These are phyloP conservation scores for Parasteatoda lunata DNA, from an alignment of 2,888 invertebrate genomes.

Conservation along the genomic window DNA sequence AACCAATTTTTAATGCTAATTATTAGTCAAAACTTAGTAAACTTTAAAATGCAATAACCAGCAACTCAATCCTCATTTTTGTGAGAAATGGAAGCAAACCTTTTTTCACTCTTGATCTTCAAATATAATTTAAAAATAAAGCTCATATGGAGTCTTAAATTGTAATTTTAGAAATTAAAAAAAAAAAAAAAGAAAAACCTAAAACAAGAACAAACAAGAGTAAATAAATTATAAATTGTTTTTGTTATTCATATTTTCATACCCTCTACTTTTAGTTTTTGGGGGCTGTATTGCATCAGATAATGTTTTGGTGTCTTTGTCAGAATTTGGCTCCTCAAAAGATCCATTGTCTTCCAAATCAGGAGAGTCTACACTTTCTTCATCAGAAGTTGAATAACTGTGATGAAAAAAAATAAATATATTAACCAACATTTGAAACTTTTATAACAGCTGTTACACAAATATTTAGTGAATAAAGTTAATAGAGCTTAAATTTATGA, in stretches of 20 bases:
- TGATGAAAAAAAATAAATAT: slow-evolving; percentile 11
- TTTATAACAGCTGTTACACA: neutral
- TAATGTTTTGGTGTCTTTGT: neutral
- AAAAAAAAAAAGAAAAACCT: too few relatives aligned
- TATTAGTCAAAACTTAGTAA: too few relatives aligned
- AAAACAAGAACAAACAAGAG: neutral
- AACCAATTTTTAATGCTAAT: too few relatives aligned
- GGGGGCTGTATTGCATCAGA: neutral
- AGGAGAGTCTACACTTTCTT: slow-evolving; percentile 26
- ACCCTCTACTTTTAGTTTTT: slow-evolving; percentile 31
- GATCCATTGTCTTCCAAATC: slow-evolving; percentile 44
- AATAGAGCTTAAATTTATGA: neutral
- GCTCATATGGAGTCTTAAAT: too few relatives aligned
- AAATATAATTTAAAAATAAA: too few relatives aligned
- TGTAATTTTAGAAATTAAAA: too few relatives aligned
- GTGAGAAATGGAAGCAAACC: too few relatives aligned
- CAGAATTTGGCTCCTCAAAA: slow-evolving; percentile 40
- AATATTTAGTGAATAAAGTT: neutral
- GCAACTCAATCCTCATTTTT: too few relatives aligned
- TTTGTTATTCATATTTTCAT: neutral
- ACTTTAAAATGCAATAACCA: too few relatives aligned
- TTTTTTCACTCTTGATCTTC: too few relatives aligned
- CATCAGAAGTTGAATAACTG: slow-evolving; percentile 13
- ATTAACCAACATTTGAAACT: neutral
- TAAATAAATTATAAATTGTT: neutral